These are phyloP conservation scores for Horisme vitalbata DNA, from an alignment of 2,888 invertebrate genomes.

Conservation along the genomic window DNA sequence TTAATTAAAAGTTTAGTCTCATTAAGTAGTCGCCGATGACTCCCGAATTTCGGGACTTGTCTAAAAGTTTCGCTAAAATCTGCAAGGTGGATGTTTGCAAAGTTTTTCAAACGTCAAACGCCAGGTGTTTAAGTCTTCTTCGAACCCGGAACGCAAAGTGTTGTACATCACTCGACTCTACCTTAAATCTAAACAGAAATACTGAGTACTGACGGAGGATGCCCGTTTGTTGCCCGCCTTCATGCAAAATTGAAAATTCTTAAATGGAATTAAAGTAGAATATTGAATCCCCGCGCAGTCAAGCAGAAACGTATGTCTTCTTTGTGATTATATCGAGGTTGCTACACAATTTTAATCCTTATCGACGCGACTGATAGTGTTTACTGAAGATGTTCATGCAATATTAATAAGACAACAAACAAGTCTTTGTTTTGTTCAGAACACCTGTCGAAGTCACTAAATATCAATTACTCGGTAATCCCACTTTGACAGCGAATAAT, in stretches of 20 bases:
- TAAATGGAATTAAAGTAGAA: constrained; percentile 2
- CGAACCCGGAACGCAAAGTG: not conserved
- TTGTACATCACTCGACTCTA: not conserved
- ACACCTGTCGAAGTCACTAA: constrained; percentile 14
- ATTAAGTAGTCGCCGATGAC: constrained; percentile 54
- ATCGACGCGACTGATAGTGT: constrained; percentile 9
- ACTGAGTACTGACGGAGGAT: too few relatives aligned
- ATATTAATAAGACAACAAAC: constrained; percentile 10
- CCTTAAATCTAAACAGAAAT: not conserved
- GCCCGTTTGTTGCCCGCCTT: too few relatives aligned
- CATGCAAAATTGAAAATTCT: constrained; percentile 1
- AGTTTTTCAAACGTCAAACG: constrained; percentile 13
- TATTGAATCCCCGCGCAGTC: constrained; percentile 6
- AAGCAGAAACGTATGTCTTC: constrained; percentile 12
- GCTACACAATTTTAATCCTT: constrained; percentile 18
- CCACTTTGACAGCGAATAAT: constrained; percentile 35
- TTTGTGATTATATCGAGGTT: too few relatives aligned
- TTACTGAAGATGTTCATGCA: constrained; percentile 8
- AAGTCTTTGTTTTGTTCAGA: not conserved
- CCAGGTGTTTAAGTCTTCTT: constrained; percentile 14
- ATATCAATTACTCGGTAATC: constrained; percentile 35
- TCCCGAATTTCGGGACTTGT: constrained; percentile 1
- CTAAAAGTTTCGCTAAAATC: constrained; percentile 11
- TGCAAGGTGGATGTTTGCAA: constrained; percentile 8
- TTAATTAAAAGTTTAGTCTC: constrained; percentile 71